Base-by-base conservation (phyloP, 2,888 invertebrate genomes). In the Melikaiella ostensackeni region DNA sequence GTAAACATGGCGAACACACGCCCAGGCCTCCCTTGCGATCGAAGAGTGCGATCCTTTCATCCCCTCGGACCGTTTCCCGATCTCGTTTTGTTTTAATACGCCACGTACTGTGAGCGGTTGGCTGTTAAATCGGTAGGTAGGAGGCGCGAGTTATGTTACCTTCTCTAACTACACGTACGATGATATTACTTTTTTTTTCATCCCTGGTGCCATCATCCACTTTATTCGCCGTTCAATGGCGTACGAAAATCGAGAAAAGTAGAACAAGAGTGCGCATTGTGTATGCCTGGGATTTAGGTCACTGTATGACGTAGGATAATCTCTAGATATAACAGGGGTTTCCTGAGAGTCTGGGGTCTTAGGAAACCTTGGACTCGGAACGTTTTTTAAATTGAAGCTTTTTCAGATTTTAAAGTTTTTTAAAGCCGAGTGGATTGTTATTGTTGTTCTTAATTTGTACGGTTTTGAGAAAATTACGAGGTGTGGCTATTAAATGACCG, bases 1-100 rank as follows among this genome's bases (percentile, higher is more conserved):
- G 83, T 87, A 87, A 87, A 87, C 86, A 87, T 82, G 81, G 84
- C 82, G 80, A 84, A 81, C 84, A 82, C 85, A 86, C 83, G 81
- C 13, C 70, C 70, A 50, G 70, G 70, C 50, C 70, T 55, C 70
- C 70, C 70, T 21, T 33, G 46, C 70, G 70, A 70, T 70, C 46
- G 76, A 62, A 57, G 27, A 11, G 42, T 21, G 73, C 62, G 73
- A 76, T 81, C 77, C 77, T 70, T 70, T 70, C 50, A 70, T 70
- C 70, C 50, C 30, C 66, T 50, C 30, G 19, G 70, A 70, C 70
- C 70, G 21, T 70, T 70, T 70, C n/a, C 70, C 70, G 70, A 70
- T 70, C 70, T 70, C 70, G 70, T 70, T 70, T 50, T 70, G 50
- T 70, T 70, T 70, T 70, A 70, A 70, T 70, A 70, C 50, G 70